Percentiles rank a stretch among this genome's conserved stretches.
phyloP scores from a whole-genome alignment of 2,113 vertebrate species.

The Brachirus orientalis region DNA sequence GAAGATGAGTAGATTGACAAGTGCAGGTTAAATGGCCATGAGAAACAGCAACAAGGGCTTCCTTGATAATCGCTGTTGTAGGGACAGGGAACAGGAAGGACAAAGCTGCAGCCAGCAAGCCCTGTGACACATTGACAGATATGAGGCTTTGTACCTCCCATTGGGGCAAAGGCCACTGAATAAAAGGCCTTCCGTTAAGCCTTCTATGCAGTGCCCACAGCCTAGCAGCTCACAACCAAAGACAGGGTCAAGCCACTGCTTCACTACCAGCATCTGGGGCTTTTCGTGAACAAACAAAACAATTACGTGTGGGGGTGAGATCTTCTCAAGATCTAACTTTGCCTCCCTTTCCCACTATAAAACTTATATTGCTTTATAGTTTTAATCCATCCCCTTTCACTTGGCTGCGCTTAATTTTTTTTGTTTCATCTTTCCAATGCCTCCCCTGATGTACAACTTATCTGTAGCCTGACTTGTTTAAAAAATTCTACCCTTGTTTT shows the following conservation, averaged over 20 bases:
- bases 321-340: conserved; percentile 39
- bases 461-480: too few species aligned
- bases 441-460: background rate
- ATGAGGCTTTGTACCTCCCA: conserved; percentile 62
- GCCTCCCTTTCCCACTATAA: conserved; percentile 11
- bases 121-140: conserved; percentile 78
- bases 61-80: conserved; percentile 49
- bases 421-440: background rate
- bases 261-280: conserved; percentile 65
- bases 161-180: conserved; percentile 49
- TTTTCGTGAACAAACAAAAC: conserved; percentile 62
- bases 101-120: conserved; percentile 41
- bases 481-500: too few species aligned
- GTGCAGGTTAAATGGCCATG: conserved; percentile 70
- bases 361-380: background rate
- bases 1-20: conserved; percentile 59
- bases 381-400: too few species aligned
- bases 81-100: conserved; percentile 33
- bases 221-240: conserved; percentile 53
- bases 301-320: conserved; percentile 54
- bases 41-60: conserved; percentile 57
- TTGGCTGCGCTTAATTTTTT: background rate
- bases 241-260: conserved; percentile 65
- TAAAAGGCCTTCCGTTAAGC: conserved; percentile 61
- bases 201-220: conserved; percentile 55